Base-by-base conservation (phyloP, 2,113 vertebrate genomes). In the Takifugu bimaculatus region DNA sequence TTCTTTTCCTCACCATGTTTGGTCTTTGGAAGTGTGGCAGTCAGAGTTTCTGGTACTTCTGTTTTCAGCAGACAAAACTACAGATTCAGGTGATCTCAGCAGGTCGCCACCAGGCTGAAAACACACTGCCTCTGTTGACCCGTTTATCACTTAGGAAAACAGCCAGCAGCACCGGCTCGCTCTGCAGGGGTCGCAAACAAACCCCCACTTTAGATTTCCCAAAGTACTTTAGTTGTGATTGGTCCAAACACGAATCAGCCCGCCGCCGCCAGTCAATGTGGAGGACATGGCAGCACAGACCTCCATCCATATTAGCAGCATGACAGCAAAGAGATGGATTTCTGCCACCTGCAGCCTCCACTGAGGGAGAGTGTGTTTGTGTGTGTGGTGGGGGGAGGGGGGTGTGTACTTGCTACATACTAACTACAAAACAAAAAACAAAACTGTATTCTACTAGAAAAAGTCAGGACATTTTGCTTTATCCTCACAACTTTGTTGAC, bases 361-460 rank as follows among this genome's bases (percentile, higher is more conserved):
- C 60, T 60, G 92, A 93, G 92, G 91, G 93, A 93, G 94, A 90
- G 93, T 93, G 93, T 92, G 92, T 92, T 42, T 54, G 13, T 48
- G 47, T 63, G 66, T 63, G 70, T 59, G 65, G 70, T 54, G 68
- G 15, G 58, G 50, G 29, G 27, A 29, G 7, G 14, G n/a, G 32
- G 32, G 52, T 32, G 52, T 54, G 27, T 54, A 35, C 15, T 32
- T 26, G 51, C 20, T 20, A 20, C 20, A 20, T 20, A 20, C 20
- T 20, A 20, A 20, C 20, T 20, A 20, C 20, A 20, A 20, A 20
- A 20, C 20, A 20, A 20, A 20, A 20, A 20, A 20, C 20, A 20
- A 20, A 20, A 20, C 20, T 20, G 20, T 20, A 20, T 20, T 20
- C 20, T 39, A 39, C 35, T 10, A 39, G 35, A 6, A 3, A 20